Conservation (phyloP, 1,140 invertebrate genomes). For the Pogonognathellus flavescens region DNA sequence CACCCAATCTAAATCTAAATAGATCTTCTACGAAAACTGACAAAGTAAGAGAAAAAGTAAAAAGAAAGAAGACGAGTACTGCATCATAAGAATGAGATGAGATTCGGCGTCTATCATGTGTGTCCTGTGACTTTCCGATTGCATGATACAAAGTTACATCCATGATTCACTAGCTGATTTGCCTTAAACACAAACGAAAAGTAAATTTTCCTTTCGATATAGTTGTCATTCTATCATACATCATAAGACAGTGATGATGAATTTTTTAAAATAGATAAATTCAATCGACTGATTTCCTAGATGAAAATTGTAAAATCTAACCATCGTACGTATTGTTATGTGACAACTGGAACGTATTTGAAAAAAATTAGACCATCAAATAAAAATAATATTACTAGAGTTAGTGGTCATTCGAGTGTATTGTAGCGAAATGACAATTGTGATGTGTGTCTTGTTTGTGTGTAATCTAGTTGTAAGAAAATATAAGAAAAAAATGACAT, state of each 20-base stretch:
- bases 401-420: constrained; percentile 44
- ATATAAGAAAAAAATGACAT: constrained; percentile 49
- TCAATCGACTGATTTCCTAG: constrained; percentile 49
- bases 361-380: constrained; percentile 23
- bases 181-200: constrained; percentile 62
- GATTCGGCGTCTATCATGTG: constrained; percentile 47
- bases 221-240: constrained; percentile 41
- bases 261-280: constrained; percentile 51
- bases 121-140: constrained; percentile 58
- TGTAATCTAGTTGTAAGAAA: constrained; percentile 45
- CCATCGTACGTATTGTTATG: constrained; percentile 35
- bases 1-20: no score
- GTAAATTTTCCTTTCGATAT: constrained; percentile 57
- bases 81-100: constrained; percentile 12
- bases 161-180: constrained; percentile 63
- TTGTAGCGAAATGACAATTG: constrained; percentile 48
- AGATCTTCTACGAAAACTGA: no score
- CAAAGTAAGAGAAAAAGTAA: not conserved
- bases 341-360: constrained; percentile 42
- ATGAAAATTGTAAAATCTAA: constrained; percentile 35
- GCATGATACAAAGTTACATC: constrained; percentile 58
- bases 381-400: constrained; percentile 9
- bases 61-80: not conserved
- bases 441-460: constrained; percentile 49
- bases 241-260: constrained; percentile 51